Base-by-base conservation (phyloP, 2,888 invertebrate species). In the Teinopalpus imperialis region DNA sequence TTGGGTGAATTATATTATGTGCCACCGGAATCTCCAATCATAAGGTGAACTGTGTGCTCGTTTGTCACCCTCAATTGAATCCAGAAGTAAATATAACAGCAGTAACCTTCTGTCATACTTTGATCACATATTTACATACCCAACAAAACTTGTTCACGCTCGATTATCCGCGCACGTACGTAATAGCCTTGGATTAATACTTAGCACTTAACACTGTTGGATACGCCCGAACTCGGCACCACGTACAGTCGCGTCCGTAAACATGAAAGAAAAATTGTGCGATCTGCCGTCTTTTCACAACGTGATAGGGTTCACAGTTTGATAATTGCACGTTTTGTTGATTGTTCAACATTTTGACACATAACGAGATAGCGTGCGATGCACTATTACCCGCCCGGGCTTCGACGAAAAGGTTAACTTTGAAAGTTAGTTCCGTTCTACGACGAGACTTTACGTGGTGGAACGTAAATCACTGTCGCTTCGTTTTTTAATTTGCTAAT, bases 391-490 rank as follows among this genome's bases (percentile, higher is more conserved):
- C 50, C 46, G 41, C 65, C 51, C 59, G 43, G 63, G 62, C 60
- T 66, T 59, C 55, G 54, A 43, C 56, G 47, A 49, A 70, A 75
- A 73, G 70, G 74, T 71, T 70, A 70, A 57, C 57, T 63, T 62
- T 58, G 70, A 77, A 74, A 75, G 73, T 66, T 54, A 51, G 63
- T 61, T 64, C 59, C 61, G 58, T 59, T 65, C 52, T 58, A 56
- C 57, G 56, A 53, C 53, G 53, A 51, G 46, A 51, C 45, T 49
- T 42, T 36, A 42, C 53, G 41, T 27, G 21, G 29, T 12, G 16
- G 26, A 20, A 45, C 45, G 27, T 36, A 35, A 35, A 40, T 45
- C 45, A 40, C 39, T 27, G 40, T 45, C 44, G 10, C 20, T 45
- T 34, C 34, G 14, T 14, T 45, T 34, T 23, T 34, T n/a, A n/a